Evolutionary conservation across 2,888 invertebrate species (phyloP).

Genomic region (Synanthedon tipuliformis): DNA sequence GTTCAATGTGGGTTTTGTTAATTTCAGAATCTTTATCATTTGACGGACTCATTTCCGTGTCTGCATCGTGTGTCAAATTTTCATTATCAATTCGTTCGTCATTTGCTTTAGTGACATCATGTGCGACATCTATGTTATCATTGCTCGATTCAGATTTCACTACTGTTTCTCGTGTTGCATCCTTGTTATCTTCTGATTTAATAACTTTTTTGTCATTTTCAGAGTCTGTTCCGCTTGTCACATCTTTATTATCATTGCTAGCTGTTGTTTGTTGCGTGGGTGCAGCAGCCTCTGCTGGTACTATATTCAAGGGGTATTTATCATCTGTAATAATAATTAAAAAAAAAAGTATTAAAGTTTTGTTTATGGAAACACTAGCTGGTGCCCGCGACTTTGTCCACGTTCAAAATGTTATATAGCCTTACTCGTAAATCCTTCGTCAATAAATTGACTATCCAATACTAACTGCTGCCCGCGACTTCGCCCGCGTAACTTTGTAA

Average conservation of each 20-base stretch:
- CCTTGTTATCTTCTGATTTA: not conserved
- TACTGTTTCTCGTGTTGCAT: not conserved
- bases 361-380: no score
- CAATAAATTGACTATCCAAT: no score
- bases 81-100: not conserved
- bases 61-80: not conserved
- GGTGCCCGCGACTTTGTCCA: no score
- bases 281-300: no score
- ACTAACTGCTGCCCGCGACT: no score
- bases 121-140: not conserved
- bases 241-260: not conserved
- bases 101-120: conserved; percentile 2
- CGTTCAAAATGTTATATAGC: no score
- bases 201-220: not conserved
- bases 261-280: no score
- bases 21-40: not conserved
- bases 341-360: no score
- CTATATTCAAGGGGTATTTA: no score
- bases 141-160: not conserved
- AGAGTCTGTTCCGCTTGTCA: not conserved
- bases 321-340: no score
- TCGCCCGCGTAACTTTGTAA: no score
- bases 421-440: no score
- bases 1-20: conserved; percentile 1
- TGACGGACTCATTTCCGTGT: not conserved